phyloP scores from a whole-genome alignment of 2,888 invertebrate species.

The Taphrorychus bicolor region DNA sequence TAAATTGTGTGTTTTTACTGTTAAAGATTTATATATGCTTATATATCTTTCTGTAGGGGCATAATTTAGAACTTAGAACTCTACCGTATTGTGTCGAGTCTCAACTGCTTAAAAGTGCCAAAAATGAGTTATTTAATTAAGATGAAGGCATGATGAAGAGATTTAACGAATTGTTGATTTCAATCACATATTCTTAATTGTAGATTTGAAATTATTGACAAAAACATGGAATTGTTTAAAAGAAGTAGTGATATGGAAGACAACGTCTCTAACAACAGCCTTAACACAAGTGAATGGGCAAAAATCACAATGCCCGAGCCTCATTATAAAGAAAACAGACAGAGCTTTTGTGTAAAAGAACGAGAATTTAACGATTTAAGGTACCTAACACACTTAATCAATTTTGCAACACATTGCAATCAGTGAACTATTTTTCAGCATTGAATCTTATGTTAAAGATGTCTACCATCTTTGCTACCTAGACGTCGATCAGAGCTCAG shows the following conservation, averaged over 20 bases:
- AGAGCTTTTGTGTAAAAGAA: slow-evolving; percentile 17
- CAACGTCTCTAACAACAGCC: slow-evolving; percentile 55
- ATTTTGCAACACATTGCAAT: too few species aligned
- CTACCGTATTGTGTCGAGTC: too few species aligned
- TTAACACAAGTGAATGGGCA: slow-evolving; percentile 59
- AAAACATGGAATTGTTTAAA: slow-evolving; percentile 45
- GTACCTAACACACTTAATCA: too few species aligned
- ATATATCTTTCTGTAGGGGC: too few species aligned
- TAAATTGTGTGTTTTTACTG: too few species aligned
- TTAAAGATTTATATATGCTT: too few species aligned
- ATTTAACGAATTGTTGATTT: too few species aligned
- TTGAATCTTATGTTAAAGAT: slow-evolving; percentile 65
- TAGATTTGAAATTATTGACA: slow-evolving; percentile 66
- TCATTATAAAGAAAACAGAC: slow-evolving; percentile 26
- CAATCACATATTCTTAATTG: not conserved
- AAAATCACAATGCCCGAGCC: slow-evolving; percentile 51
- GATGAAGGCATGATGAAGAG: too few species aligned
- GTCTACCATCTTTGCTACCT: slow-evolving; percentile 62
- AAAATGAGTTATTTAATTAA: too few species aligned
- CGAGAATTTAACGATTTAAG: slow-evolving; percentile 25
- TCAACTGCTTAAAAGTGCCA: too few species aligned
- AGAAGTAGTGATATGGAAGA: slow-evolving; percentile 51
- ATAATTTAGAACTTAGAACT: too few species aligned
- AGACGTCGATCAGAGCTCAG: slow-evolving; percentile 54
- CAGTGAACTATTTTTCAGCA: slow-evolving; percentile 60